Evolutionary conservation across 2,797 vertebrate genomes (phyloP).

Genomic region (Ibycter americanus): DNA sequence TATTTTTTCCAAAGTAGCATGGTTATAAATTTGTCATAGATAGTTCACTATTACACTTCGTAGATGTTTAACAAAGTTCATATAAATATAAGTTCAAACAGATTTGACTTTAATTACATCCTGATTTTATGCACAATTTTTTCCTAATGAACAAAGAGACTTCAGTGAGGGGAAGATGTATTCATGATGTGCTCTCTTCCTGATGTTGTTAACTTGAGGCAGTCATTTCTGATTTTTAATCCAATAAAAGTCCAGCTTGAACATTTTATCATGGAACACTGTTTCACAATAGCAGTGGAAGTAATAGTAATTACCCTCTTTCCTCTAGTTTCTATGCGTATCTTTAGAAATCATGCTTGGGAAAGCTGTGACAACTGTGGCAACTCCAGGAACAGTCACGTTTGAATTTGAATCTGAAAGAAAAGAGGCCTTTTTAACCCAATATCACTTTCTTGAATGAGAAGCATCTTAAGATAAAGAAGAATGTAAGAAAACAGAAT

Average conservation of each 20-base stretch:
- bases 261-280: background rate
- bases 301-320: background rate
- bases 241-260: background rate
- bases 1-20: background rate
- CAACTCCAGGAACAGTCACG: background rate
- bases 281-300: background rate
- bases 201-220: background rate
- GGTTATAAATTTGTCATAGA: constrained; percentile 18
- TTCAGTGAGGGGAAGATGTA: background rate
- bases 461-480: background rate
- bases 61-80: constrained; percentile 44
- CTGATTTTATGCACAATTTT: background rate
- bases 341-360: background rate
- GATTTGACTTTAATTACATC: constrained; percentile 23
- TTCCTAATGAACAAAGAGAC: background rate
- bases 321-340: background rate
- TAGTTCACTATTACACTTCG: background rate
- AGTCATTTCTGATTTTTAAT: background rate
- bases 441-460: background rate
- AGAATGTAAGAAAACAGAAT: background rate
- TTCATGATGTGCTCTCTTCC: background rate
- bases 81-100: background rate
- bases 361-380: background rate
- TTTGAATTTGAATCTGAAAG: background rate
- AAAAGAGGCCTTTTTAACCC: background rate